Conservation (phyloP, 2,113 vertebrate genomes). For the Chauna torquata region DNA sequence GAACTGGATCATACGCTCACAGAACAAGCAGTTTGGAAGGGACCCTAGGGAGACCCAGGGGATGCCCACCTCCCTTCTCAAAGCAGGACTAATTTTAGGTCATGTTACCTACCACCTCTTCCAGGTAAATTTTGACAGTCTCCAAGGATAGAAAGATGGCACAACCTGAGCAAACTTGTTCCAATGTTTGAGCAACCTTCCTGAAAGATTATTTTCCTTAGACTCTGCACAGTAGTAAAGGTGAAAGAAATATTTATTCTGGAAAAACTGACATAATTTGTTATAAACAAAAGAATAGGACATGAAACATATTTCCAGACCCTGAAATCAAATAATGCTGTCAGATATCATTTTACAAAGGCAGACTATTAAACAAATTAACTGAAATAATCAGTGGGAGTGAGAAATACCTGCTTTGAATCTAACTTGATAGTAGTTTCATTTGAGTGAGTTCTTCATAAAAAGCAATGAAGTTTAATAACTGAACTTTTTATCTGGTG, state of each 20-base stretch:
- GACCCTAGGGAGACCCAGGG: neutral
- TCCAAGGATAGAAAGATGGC: neutral
- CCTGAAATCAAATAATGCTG: neutral
- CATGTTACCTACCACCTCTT: neutral
- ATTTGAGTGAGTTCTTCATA: neutral
- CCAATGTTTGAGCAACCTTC: neutral
- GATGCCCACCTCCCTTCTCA: neutral
- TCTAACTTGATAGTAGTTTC: neutral
- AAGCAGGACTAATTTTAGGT: neutral
- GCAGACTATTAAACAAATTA: neutral
- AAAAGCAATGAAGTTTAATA: neutral
- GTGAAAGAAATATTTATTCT: neutral
- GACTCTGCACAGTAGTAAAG: neutral
- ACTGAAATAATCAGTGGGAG: neutral
- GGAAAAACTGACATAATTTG: neutral
- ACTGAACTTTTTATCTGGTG: neutral
- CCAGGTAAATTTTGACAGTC: neutral
- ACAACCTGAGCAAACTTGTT: neutral
- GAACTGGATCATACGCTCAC: neutral
- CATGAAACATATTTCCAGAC: neutral
- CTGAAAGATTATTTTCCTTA: neutral
- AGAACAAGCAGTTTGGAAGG: neutral
- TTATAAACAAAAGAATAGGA: neutral
- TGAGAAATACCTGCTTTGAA: neutral
- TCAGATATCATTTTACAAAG: neutral